These are phyloP conservation scores for Conomelus anceps DNA, from an alignment of 2,888 invertebrate species.

Conservation along the genomic window DNA sequence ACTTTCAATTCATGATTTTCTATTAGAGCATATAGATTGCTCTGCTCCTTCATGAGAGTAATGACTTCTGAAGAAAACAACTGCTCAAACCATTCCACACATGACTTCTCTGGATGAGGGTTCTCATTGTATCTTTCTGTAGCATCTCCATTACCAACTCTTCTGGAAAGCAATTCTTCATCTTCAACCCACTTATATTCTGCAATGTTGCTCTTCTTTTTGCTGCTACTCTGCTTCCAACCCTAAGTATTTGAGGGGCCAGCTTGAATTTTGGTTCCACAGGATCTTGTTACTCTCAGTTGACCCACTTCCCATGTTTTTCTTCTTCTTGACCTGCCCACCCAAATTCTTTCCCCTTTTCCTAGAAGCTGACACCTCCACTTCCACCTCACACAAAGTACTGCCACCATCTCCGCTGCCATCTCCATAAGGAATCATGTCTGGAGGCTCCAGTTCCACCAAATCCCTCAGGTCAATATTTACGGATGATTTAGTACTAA, in stretches of 20 bases:
- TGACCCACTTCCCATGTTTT: neutral
- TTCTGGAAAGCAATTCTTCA: slow-evolving; percentile 11
- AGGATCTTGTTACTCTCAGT: neutral
- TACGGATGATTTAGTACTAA: neutral
- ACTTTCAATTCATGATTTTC: slow-evolving; percentile 14
- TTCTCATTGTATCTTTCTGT: neutral
- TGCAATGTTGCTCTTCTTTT: neutral
- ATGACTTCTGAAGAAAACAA: slow-evolving; percentile 13
- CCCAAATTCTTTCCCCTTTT: neutral
- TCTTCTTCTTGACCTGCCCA: neutral
- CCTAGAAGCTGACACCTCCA: neutral
- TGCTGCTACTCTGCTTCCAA: neutral
- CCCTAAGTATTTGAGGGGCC: neutral
- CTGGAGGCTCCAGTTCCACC: neutral
- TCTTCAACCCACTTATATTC: slow-evolving; percentile 1
- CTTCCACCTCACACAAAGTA: neutral
- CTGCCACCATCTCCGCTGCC: neutral
- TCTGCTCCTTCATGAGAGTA: neutral
- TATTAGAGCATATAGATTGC: slow-evolving; percentile 10
- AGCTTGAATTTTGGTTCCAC: neutral
- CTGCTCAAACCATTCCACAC: slow-evolving; percentile 16
- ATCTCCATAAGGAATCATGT: neutral
- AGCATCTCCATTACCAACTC: slow-evolving; percentile 17
- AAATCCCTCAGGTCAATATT: neutral
- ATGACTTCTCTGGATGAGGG: slow-evolving; percentile 5